Percentiles rank a stretch among this genome's conserved stretches.
phyloP scores from a whole-genome alignment of 2,797 vertebrate species.

The Margarornis squamiger region DNA sequence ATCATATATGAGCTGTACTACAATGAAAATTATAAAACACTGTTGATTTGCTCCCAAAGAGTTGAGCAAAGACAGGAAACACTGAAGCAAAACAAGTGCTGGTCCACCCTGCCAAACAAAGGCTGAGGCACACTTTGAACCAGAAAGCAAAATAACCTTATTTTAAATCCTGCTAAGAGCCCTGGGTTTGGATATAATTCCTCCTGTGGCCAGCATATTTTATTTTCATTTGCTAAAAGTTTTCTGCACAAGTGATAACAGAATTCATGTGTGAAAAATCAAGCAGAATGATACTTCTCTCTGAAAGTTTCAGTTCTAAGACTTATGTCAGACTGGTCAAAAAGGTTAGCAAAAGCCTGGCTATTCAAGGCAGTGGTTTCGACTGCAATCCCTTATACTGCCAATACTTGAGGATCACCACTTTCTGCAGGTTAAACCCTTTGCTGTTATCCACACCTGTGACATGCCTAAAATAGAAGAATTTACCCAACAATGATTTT shows the following conservation, averaged over 20 bases:
- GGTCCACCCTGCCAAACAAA: neutral
- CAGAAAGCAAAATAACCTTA: neutral
- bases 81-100: neutral
- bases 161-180: neutral
- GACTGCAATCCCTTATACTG: neutral
- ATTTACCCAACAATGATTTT: neutral
- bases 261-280: neutral
- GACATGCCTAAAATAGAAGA: neutral
- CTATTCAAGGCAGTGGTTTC: neutral
- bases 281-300: neutral
- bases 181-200: neutral
- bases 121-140: neutral
- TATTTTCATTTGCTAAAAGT: neutral
- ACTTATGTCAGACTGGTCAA: neutral
- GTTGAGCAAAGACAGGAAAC: neutral
- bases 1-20: neutral
- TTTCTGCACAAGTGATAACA: neutral
- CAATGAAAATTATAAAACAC: neutral
- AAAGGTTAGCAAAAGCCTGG: neutral
- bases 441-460: neutral
- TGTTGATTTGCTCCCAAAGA: neutral
- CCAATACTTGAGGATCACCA: neutral
- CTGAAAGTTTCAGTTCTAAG: neutral
- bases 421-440: neutral
- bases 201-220: neutral